Conservation (phyloP, 1,140 invertebrate species). For the Lordiphosa mommai region DNA sequence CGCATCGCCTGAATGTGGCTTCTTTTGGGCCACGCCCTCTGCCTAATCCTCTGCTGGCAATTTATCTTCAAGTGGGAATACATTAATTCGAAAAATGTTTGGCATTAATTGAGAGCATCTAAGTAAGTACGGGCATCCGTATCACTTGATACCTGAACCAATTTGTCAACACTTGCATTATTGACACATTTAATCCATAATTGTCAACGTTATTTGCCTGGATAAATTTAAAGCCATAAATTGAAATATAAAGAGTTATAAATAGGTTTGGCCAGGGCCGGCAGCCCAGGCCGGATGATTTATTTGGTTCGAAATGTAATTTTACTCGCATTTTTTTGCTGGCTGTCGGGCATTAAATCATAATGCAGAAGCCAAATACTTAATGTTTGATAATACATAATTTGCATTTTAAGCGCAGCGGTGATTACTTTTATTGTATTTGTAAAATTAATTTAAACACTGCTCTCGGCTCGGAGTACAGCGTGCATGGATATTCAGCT, state of each 20-base stretch:
- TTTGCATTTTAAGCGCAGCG: constrained; percentile 51
- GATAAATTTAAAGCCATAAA: constrained; percentile 71
- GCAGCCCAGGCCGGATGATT: constrained; percentile 8
- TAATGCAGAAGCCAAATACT: constrained; percentile 56
- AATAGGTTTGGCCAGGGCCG: constrained; percentile 17
- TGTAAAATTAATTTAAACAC: too few relatives aligned
- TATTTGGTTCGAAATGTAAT: constrained; percentile 46
- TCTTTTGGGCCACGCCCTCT: background rate
- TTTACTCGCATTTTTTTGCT: constrained; percentile 27
- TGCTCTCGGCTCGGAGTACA: too few relatives aligned
- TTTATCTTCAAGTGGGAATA: constrained; percentile 36
- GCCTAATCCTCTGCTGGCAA: constrained; percentile 18
- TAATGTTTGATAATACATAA: constrained; percentile 61
- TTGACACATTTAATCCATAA: constrained; percentile 77
- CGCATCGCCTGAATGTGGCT: too few relatives aligned
- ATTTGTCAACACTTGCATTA: constrained; percentile 65
- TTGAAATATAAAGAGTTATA: constrained; percentile 63
- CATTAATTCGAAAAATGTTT: constrained; percentile 56
- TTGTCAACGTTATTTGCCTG: constrained; percentile 68
- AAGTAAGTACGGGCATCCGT: background rate
- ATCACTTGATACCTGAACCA: constrained; percentile 32
- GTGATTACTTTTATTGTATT: constrained; percentile 26
- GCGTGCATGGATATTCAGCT: constrained; percentile 14
- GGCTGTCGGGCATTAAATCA: background rate
- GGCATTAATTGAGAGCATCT: constrained; percentile 36